A percentile compares a stretch with the other conserved stretches of the same genome.
Conservation (phyloP, 1,140 invertebrate species). For the Hermetia illucens region DNA sequence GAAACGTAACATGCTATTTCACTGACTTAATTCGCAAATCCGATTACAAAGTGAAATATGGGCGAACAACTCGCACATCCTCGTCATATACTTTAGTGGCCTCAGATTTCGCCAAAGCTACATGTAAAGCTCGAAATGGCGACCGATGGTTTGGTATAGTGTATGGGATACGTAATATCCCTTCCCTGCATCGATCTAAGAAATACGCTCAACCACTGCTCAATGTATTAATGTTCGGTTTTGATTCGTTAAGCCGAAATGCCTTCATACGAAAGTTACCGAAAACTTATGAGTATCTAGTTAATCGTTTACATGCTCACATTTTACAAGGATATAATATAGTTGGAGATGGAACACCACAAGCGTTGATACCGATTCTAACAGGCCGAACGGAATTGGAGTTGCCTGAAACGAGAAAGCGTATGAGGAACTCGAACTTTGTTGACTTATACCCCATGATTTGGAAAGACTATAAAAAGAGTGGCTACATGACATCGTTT, state of each 20-base stretch:
- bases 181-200: background rate
- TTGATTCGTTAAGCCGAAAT: conserved; percentile 80
- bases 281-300: conserved; percentile 62
- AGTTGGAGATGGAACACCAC: conserved; percentile 87
- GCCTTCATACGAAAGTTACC: conserved; percentile 77
- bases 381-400: conserved; percentile 81
- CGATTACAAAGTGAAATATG: conserved; percentile 38
- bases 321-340: conserved; percentile 80
- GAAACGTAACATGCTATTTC: conserved; percentile 37
- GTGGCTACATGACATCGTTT: conserved; percentile 62
- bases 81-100: conserved; percentile 42
- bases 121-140: conserved; percentile 36
- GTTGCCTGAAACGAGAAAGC: conserved; percentile 69
- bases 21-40: conserved; percentile 45
- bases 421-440: conserved; percentile 41
- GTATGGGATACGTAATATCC: background rate
- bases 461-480: conserved; percentile 57
- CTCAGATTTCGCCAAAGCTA: conserved; percentile 51
- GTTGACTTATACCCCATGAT: conserved; percentile 73
- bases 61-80: conserved; percentile 34
- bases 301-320: conserved; percentile 46
- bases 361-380: conserved; percentile 80
- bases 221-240: conserved; percentile 79
- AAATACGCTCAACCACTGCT: conserved; percentile 11
- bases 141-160: conserved; percentile 29